phyloP scores from a whole-genome alignment of 2,797 vertebrate genomes.

The Macroramphosus scolopax region DNA sequence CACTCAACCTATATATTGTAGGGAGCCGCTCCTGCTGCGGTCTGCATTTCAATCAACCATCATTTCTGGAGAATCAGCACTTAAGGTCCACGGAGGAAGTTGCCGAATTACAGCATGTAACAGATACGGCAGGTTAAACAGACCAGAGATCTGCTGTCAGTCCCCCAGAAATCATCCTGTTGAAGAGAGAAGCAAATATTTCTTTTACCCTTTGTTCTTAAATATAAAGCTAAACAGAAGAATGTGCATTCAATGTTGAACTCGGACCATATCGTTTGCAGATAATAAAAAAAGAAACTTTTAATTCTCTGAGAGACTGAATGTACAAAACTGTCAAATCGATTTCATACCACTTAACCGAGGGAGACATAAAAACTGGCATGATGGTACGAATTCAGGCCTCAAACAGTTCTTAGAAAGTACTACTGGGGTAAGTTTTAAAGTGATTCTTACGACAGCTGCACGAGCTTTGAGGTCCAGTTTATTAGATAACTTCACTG shows the following conservation, averaged over 20 bases:
- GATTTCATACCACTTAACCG: no score
- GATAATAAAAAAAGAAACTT: not conserved
- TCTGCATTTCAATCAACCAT: slow-evolving; percentile 58
- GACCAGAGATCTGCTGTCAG: slow-evolving; percentile 21
- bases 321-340: no score
- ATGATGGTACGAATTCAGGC: slow-evolving; percentile 6
- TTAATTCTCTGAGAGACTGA: no score
- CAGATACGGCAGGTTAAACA: slow-evolving; percentile 3
- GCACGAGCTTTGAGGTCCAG: slow-evolving; percentile 1
- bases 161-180: slow-evolving; percentile 7
- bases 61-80: slow-evolving; percentile 28
- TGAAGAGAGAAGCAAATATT: slow-evolving; percentile 5
- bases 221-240: slow-evolving; percentile 18
- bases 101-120: not conserved
- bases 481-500: slow-evolving; percentile 10
- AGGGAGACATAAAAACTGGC: slow-evolving; percentile 21
- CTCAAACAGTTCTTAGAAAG: slow-evolving; percentile 19
- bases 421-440: slow-evolving; percentile 22
- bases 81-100: slow-evolving; percentile 13
- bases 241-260: slow-evolving; percentile 9
- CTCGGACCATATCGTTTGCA: slow-evolving; percentile 16
- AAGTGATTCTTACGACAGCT: slow-evolving; percentile 25
- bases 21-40: slow-evolving; percentile 39
- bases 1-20: slow-evolving; percentile 56
- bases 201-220: slow-evolving; percentile 2